Percentiles rank a stretch among this genome's conserved stretches.
Evolutionary conservation across 2,113 vertebrate species (phyloP).

Genomic region (Xenotilapia leptura): DNA sequence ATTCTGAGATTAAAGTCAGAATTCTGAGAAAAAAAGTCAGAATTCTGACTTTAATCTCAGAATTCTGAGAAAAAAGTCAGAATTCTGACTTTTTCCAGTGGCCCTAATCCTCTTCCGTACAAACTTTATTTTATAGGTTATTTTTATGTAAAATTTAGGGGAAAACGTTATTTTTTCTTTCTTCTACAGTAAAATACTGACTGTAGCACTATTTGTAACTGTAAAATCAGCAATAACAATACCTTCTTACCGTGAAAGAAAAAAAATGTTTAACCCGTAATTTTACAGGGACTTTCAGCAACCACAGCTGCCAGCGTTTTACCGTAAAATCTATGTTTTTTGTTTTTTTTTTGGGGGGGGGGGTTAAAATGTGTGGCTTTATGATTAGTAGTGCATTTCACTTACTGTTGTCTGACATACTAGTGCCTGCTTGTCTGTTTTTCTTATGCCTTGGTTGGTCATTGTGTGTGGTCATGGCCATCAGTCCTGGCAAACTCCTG

Average conservation of each 20-base stretch:
- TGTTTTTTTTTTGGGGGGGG: accelerated
- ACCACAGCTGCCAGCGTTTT: background rate
- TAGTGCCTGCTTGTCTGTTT: background rate
- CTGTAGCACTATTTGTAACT: background rate
- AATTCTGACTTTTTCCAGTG: no score
- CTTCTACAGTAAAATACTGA: background rate
- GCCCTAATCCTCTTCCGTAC: no score
- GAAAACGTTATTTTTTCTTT: background rate
- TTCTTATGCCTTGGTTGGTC: background rate
- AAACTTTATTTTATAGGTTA: background rate
- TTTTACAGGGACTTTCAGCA: background rate
- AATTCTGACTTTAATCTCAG: no score
- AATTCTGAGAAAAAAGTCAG: no score
- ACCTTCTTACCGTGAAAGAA: background rate
- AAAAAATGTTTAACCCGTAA: background rate
- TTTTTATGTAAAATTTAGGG: background rate
- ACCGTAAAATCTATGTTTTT: background rate
- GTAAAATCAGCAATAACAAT: background rate
- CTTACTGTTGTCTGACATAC: background rate
- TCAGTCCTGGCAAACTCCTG: background rate
- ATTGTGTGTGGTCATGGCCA: background rate
- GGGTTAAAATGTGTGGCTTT: background rate
- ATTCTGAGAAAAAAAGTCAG: no score
- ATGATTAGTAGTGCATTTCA: background rate
- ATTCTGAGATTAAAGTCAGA: no score